phyloP scores from a whole-genome alignment of 1,140 invertebrate species.

The Drosophila paulistorum region DNA sequence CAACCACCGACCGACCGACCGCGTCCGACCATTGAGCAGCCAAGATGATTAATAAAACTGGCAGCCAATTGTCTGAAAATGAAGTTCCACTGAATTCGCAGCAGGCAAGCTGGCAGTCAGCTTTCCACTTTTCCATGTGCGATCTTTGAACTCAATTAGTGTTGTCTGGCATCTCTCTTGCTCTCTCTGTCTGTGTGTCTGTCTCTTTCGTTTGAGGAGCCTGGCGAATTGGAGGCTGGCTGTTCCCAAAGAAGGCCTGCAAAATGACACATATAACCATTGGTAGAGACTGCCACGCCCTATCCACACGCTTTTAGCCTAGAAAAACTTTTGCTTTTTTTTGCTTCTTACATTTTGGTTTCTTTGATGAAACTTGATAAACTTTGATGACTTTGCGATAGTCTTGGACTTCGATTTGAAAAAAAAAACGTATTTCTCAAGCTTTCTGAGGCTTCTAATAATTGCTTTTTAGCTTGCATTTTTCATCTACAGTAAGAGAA shows the following conservation, averaged over 20 bases:
- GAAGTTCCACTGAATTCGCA: constrained; percentile 42
- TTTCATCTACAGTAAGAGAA: background rate
- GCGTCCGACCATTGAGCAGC: constrained; percentile 6
- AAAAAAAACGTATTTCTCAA: background rate
- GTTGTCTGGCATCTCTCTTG: constrained; percentile 39
- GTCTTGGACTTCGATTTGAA: background rate
- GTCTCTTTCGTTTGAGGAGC: constrained; percentile 8
- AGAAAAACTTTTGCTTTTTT: constrained; percentile 53
- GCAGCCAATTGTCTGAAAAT: constrained; percentile 23
- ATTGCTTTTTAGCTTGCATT: constrained; percentile 8
- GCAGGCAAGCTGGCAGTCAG: constrained; percentile 21
- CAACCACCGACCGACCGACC: background rate
- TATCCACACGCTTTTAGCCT: constrained; percentile 67
- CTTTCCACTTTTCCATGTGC: constrained; percentile 57
- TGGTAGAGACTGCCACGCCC: constrained; percentile 63
- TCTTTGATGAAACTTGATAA: constrained; percentile 61
- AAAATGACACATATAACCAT: constrained; percentile 78
- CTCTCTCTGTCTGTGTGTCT: constrained; percentile 24
- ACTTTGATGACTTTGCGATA: constrained; percentile 75
- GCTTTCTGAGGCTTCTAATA: constrained; percentile 11
- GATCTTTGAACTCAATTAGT: constrained; percentile 77
- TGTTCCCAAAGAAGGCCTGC: background rate
- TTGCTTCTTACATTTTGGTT: constrained; percentile 35
- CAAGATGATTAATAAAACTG: constrained; percentile 61
- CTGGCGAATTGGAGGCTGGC: background rate